Conservation (phyloP, 2,888 invertebrate genomes). For the Euphydryas editha region DNA sequence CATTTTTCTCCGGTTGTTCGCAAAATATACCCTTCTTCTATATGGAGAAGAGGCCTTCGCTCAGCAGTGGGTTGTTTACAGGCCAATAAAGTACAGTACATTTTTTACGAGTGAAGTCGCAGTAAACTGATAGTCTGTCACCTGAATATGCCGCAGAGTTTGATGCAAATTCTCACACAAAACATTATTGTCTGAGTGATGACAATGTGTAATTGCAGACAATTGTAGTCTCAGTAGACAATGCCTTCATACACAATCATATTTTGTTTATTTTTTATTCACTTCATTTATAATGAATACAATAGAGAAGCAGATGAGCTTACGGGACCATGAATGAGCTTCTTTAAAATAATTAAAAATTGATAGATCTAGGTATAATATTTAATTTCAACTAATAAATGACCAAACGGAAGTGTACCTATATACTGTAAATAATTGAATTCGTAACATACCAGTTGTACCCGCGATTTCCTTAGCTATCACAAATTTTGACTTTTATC, state of each 20-base stretch:
- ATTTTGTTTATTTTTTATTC: no score
- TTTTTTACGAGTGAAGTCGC: not conserved
- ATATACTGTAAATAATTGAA: no score
- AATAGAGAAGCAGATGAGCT: not conserved
- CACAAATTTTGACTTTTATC: no score
- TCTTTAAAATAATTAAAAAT: not conserved
- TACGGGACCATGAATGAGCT: not conserved
- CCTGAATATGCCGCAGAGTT: not conserved
- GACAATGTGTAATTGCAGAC: not conserved
- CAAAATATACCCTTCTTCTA: no score
- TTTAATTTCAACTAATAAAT: no score
- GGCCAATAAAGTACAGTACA: not conserved
- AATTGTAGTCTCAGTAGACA: not conserved
- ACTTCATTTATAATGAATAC: not conserved
- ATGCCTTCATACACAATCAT: not conserved
- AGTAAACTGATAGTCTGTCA: not conserved
- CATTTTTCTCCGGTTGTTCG: no score
- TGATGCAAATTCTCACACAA: conserved; percentile 4
- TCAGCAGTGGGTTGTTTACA: no score
- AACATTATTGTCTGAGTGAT: conserved; percentile 4
- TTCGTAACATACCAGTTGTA: no score
- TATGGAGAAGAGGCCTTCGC: no score
- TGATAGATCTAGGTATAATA: no score
- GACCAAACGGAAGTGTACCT: no score
- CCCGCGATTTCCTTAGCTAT: no score